Base-by-base conservation (phyloP, 2,888 invertebrate species). In the Xylota segnis region DNA sequence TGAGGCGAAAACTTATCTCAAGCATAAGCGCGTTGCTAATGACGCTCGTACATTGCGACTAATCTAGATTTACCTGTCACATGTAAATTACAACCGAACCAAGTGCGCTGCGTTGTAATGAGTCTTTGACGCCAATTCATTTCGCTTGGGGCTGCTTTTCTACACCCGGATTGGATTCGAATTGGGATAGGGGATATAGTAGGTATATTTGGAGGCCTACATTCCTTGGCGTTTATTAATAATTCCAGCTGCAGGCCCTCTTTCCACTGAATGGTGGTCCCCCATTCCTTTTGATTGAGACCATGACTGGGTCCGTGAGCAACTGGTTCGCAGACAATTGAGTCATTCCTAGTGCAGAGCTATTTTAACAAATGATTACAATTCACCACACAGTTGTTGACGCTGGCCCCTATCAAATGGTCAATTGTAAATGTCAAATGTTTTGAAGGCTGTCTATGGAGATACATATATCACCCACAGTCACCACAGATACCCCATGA, bases 31-130 rank as follows among this genome's bases (percentile, higher is more conserved):
- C 86, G 61, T 68, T 76, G 71, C 72, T 86, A 86, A 86, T 86
- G 81, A 86, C 76, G 76, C 81, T 71, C 72, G 76, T 86, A 77
- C 76, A 68, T 86, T 81, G 76, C 81, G 63, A 81, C 76, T 86
- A 72, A 86, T 86, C 86, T 86, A 86, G 81, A 86, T 86, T 82
- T 82, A 72, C 40, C 86, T 86, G 86, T 86, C 86, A 81, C 86
- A 86, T 81, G 76, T 86, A 86, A 86, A 86, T 86, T 82, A 86
- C 81, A 66, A 50, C 75, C 79, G 37, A 71, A 79, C 52, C 58
- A 59, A 72, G 66, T 45, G 65, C 56, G 40, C 65, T 63, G 76
- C 79, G 76, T 71, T 86, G 81, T 76, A 86, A 82, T 82, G 76
- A 81, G 76, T 52, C 71, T 66, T 61, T 81, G 81, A 86, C 81